phyloP scores from a whole-genome alignment of 2,113 vertebrate genomes.

The Nannospalax galili region DNA sequence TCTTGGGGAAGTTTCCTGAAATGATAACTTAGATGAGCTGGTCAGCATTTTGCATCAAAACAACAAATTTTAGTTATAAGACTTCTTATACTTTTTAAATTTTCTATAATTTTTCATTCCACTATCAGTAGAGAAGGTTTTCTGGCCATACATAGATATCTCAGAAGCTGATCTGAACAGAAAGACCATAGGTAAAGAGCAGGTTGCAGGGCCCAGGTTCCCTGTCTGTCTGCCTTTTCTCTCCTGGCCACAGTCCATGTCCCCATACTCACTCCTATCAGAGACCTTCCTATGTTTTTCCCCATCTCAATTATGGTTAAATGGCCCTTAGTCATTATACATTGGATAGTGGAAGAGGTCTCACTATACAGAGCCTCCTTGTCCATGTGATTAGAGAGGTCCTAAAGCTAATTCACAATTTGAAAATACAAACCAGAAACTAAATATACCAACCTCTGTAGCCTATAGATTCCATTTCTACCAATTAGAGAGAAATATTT shows the following conservation, averaged over 20 bases:
- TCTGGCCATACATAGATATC: background rate
- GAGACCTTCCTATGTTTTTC: background rate
- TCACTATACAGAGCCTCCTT: background rate
- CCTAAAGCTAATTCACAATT: background rate
- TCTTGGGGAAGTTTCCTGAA: background rate
- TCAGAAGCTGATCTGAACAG: background rate
- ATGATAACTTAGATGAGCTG: background rate
- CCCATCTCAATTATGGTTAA: background rate
- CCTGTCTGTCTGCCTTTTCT: background rate
- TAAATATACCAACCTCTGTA: background rate
- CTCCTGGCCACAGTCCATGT: background rate
- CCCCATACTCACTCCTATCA: background rate
- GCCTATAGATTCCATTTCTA: background rate
- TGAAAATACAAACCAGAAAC: conserved; percentile 7
- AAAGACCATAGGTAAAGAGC: background rate
- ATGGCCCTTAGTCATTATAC: background rate
- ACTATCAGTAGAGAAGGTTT: background rate
- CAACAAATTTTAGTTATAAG: background rate
- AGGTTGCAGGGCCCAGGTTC: background rate
- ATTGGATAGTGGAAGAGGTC: background rate
- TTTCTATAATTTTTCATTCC: background rate
- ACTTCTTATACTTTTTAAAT: background rate
- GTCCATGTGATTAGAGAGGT: background rate
- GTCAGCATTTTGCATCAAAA: background rate
- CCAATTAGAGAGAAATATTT: background rate